Conservation (phyloP, 2,888 invertebrate genomes). For the Andrena praecox region DNA sequence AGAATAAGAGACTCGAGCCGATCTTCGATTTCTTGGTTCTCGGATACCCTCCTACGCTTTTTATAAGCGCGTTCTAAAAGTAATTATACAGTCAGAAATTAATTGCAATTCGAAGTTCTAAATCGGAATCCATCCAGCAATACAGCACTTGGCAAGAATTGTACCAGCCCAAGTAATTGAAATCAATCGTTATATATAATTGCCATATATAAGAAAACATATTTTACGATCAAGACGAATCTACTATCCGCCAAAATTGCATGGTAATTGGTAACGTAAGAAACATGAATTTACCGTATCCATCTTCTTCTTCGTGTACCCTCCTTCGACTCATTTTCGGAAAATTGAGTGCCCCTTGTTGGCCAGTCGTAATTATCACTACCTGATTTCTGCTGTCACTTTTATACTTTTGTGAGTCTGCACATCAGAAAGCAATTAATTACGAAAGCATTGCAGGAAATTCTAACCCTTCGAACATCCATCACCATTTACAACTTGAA, state of each 20-base stretch:
- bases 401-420: not conserved
- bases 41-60: conserved; percentile 94
- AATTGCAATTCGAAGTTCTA: not conserved
- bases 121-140: not conserved
- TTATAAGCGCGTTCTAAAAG: conserved; percentile 91
- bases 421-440: conserved; percentile 10
- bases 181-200: too few species aligned
- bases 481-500: not conserved
- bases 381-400: not conserved
- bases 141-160: too few species aligned
- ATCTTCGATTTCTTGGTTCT: conserved; percentile 98
- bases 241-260: not conserved
- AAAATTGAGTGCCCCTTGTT: conserved; percentile 1
- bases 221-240: not conserved
- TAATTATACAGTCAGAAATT: conserved; percentile 10
- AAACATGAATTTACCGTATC: conserved; percentile 58
- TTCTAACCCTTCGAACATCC: conserved; percentile 18
- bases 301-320: conserved; percentile 69
- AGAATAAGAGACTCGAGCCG: conserved; percentile 96
- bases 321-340: conserved; percentile 68
- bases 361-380: not conserved
- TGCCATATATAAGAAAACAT: not conserved
- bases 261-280: not conserved
- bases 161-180: too few species aligned
- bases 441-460: conserved; percentile 28